Conservation (phyloP, 2,113 vertebrate species). For the Varanus salvator region DNA sequence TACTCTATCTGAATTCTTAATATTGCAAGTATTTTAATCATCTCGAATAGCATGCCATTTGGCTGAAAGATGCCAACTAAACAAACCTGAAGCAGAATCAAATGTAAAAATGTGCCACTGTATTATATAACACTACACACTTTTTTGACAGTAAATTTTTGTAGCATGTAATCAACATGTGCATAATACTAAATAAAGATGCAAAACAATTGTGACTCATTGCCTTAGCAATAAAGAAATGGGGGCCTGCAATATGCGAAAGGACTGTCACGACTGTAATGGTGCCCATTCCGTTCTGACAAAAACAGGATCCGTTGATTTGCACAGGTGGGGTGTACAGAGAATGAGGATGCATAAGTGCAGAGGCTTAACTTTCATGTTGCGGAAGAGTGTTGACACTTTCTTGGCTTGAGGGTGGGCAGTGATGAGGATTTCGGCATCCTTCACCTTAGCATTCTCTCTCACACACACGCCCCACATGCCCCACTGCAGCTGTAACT, state of each 20-base stretch:
- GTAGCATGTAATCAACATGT: conserved; percentile 92
- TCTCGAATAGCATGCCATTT: conserved; percentile 78
- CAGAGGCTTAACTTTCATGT: not conserved
- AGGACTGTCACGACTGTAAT: not conserved
- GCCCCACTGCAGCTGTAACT: too few relatives aligned
- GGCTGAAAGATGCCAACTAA: conserved; percentile 76
- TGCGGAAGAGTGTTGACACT: not conserved
- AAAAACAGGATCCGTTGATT: too few relatives aligned
- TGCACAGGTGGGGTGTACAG: too few relatives aligned
- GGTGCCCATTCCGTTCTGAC: not conserved
- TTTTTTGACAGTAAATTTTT: conserved; percentile 86
- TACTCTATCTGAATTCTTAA: conserved; percentile 83
- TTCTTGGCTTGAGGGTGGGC: not conserved
- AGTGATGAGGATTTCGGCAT: too few relatives aligned
- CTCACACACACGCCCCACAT: too few relatives aligned
- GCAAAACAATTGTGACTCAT: conserved; percentile 54
- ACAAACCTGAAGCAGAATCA: conserved; percentile 81
- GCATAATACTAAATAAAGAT: conserved; percentile 93
- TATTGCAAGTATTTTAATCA: conserved; percentile 84
- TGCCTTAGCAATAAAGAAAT: not conserved
- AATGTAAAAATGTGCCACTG: conserved; percentile 90
- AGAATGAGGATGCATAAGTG: not conserved
- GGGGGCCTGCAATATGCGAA: not conserved
- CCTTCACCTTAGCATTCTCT: too few relatives aligned
- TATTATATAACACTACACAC: conserved; percentile 97